Evolutionary conservation across 2,797 vertebrate species (phyloP).

Genomic region (Garrulus glandarius): DNA sequence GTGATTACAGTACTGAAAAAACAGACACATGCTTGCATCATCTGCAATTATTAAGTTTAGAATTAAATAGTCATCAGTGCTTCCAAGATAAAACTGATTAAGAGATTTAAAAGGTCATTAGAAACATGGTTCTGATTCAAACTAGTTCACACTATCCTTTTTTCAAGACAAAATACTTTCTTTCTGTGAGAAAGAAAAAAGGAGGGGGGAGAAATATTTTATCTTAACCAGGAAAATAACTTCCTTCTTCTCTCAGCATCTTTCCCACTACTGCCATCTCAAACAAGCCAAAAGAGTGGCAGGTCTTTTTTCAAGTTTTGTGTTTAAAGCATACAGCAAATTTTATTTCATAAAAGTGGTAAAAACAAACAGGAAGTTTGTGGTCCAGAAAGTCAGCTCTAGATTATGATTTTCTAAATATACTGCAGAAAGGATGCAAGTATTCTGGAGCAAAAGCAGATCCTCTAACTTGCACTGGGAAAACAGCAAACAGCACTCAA

Average conservation of each 20-base stretch:
- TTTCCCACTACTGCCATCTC: neutral
- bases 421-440: neutral
- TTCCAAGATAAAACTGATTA: conserved; percentile 45
- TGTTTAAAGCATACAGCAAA: neutral
- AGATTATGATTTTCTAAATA: neutral
- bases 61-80: conserved; percentile 14
- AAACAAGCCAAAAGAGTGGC: neutral
- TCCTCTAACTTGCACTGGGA: neutral
- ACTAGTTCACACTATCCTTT: neutral
- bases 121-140: neutral
- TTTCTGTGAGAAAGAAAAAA: neutral
- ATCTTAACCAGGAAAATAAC: neutral
- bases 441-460: neutral
- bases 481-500: neutral
- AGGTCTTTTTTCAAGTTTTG: neutral
- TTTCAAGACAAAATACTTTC: neutral
- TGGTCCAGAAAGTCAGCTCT: neutral
- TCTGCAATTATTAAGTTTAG: conserved; percentile 17
- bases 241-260: neutral
- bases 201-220: rapidly evolving
- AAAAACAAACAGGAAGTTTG: neutral
- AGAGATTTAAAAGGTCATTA: conserved; percentile 28
- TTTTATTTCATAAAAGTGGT: neutral
- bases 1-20: conserved; percentile 9
- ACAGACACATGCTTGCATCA: conserved; percentile 17